Base-by-base conservation (phyloP, 64 coral and sea anemone genomes). In the Anthopleura sola region DNA sequence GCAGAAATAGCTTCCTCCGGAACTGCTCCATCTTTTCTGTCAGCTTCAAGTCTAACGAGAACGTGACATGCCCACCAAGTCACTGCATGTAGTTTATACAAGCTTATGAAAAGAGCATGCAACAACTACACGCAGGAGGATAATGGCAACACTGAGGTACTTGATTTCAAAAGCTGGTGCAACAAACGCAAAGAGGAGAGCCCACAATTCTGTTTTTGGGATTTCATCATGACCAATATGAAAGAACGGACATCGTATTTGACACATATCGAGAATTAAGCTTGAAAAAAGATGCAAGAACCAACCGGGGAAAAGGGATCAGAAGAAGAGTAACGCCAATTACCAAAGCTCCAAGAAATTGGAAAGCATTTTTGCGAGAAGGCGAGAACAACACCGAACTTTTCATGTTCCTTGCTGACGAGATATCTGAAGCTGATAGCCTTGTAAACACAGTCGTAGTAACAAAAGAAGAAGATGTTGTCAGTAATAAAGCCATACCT, bases 321-420 rank as follows among this genome's bases (percentile, higher is more conserved):
- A 86, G 84, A 86, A 86, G 84, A 69, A 75, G 62, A 55, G n/a
- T n/a, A n/a, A 60, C 36, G 37, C 16, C 14, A 21, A 51, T 53
- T 29, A 23, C 3, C 47, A 82, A 82, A 82, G 32, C 64, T 13
- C 84, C 84, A 86, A 29, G 6, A 5, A 86, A 86, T 36, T 86
- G 84, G 84, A 86, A 36, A 40, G 84, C 69, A 56, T 91, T 78
- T 31, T 13, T 24, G 44, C 54, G 79, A 37, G 84, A 82, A 33
- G 58, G 82, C 48, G 29, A 81, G 51, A 92, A 87, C 60, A 92
- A 92, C 57, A 92, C 85, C 62, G 76, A 87, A 31, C 90, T 92
- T 55, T 87, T 92, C 58, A 32, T 69, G 6, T 87, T 81, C 69
- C 84, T 92, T 74, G 90, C 90, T 87, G 85, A 87, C 9, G 75